These are phyloP conservation scores for Isoperla grammatica DNA, from an alignment of 2,888 invertebrate genomes.

Conservation along the genomic window DNA sequence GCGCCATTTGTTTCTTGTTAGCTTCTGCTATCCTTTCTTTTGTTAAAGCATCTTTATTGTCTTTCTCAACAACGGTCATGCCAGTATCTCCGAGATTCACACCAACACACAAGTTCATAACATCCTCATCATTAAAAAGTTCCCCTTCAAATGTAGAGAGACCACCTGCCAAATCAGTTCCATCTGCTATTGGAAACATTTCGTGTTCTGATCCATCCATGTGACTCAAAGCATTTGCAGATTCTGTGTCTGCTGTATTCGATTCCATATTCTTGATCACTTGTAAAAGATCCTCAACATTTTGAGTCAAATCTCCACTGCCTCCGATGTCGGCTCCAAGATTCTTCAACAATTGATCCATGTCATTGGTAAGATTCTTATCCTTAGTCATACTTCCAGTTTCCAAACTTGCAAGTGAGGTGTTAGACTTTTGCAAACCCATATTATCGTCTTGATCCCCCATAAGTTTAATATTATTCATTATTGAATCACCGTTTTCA, in stretches of 20 bases:
- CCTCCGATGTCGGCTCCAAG: constrained; percentile 43
- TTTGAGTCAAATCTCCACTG: constrained; percentile 53
- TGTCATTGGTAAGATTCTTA: constrained; percentile 46
- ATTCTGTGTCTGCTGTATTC: constrained; percentile 39
- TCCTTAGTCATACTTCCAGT: constrained; percentile 24
- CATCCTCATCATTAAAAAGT: constrained; percentile 48
- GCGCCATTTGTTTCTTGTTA: constrained; percentile 52
- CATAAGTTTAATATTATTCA: constrained; percentile 49
- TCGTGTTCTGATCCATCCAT: constrained; percentile 46
- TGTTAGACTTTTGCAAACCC: constrained; percentile 42
- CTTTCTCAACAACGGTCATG: constrained; percentile 12
- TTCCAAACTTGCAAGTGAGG: constrained; percentile 36
- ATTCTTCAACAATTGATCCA: constrained; percentile 62
- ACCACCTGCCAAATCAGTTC: constrained; percentile 38
- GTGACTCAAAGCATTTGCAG: constrained; percentile 32
- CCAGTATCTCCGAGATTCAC: constrained; percentile 39
- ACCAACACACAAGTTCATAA: constrained; percentile 47
- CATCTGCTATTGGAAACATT: constrained; percentile 39
- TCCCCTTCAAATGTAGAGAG: constrained; percentile 36
- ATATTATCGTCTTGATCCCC: constrained; percentile 44
- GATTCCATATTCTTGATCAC: constrained; percentile 68
- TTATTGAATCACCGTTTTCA: constrained; percentile 32
- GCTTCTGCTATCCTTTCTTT: constrained; percentile 51
- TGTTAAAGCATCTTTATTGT: constrained; percentile 42
- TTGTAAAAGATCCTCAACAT: constrained; percentile 60